Evolutionary conservation across 2,797 vertebrate genomes (phyloP).

Genomic region (Microctenopoma stevenorrisi): DNA sequence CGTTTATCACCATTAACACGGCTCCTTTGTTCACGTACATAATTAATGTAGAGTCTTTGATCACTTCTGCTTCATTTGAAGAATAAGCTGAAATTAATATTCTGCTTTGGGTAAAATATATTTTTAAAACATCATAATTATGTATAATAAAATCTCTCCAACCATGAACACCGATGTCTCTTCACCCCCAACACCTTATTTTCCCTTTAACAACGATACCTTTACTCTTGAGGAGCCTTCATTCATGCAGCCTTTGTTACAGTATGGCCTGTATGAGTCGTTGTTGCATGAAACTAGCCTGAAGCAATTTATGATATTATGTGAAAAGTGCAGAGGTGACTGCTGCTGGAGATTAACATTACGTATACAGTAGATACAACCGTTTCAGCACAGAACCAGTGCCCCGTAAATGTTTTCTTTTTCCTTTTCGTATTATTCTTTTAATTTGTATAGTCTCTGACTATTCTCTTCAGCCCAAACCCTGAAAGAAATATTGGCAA

Average conservation of each 20-base stretch:
- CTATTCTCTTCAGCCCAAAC: conserved; percentile 43
- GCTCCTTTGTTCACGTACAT: conserved; percentile 75
- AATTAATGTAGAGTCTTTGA: conserved; percentile 80
- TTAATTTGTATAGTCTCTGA: conserved; percentile 44
- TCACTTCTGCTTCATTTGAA: conserved; percentile 51
- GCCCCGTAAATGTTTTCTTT: conserved; percentile 46
- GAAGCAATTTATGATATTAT: conserved; percentile 77
- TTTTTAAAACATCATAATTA: conserved; percentile 50
- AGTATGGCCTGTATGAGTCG: conserved; percentile 56
- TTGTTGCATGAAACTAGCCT: conserved; percentile 74
- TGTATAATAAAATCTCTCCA: conserved; percentile 39
- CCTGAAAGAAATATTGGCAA: conserved; percentile 36
- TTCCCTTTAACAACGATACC: neutral
- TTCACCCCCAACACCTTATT: conserved; percentile 8
- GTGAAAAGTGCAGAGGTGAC: conserved; percentile 66
- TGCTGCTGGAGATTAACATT: conserved; percentile 78
- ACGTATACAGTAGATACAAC: conserved; percentile 79
- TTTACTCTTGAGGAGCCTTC: conserved; percentile 40
- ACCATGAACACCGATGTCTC: conserved; percentile 36
- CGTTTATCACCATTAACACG: conserved; percentile 75
- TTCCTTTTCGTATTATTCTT: neutral
- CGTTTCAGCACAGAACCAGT: conserved; percentile 54
- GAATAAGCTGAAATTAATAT: conserved; percentile 63
- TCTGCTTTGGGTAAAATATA: conserved; percentile 46
- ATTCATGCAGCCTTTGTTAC: conserved; percentile 29